Evolutionary conservation across 2,888 invertebrate genomes (phyloP).

Genomic region (Auanema freiburgensis): DNA sequence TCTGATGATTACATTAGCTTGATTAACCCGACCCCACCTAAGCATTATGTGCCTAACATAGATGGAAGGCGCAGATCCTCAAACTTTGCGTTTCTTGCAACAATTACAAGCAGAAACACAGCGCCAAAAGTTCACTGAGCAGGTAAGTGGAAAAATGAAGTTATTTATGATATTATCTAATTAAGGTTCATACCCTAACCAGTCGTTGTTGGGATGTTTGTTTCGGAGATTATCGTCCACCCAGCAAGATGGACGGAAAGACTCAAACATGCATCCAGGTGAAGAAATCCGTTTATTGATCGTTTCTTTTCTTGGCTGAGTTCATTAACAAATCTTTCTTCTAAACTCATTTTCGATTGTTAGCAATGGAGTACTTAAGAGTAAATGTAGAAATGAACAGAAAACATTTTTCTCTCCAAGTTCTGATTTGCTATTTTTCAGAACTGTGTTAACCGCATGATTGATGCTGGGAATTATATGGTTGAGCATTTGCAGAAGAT

Average conservation of each 20-base stretch:
- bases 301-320: not conserved
- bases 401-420: not conserved
- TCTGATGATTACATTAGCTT: not conserved
- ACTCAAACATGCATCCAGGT: slow-evolving; percentile 46
- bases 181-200: slow-evolving; percentile 53
- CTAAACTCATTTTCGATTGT: not conserved
- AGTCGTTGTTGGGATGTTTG: slow-evolving; percentile 59
- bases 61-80: slow-evolving; percentile 44
- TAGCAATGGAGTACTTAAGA: not conserved
- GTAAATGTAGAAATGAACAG: not conserved
- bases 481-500: slow-evolving; percentile 61
- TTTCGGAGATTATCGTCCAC: slow-evolving; percentile 58
- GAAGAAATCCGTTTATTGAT: not conserved
- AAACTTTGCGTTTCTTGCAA: slow-evolving; percentile 49
- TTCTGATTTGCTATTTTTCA: slow-evolving; percentile 28
- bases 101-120: slow-evolving; percentile 60
- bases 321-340: not conserved
- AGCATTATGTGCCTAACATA: not conserved
- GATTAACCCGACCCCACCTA: too few relatives aligned
- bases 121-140: slow-evolving; percentile 60
- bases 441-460: slow-evolving; percentile 62
- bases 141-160: slow-evolving; percentile 29
- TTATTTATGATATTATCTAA: not conserved
- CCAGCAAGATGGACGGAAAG: slow-evolving; percentile 56
- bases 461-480: slow-evolving; percentile 61